These are phyloP conservation scores for Hozukius guyotensis DNA, from an alignment of 2,797 vertebrate genomes.

Conservation along the genomic window DNA sequence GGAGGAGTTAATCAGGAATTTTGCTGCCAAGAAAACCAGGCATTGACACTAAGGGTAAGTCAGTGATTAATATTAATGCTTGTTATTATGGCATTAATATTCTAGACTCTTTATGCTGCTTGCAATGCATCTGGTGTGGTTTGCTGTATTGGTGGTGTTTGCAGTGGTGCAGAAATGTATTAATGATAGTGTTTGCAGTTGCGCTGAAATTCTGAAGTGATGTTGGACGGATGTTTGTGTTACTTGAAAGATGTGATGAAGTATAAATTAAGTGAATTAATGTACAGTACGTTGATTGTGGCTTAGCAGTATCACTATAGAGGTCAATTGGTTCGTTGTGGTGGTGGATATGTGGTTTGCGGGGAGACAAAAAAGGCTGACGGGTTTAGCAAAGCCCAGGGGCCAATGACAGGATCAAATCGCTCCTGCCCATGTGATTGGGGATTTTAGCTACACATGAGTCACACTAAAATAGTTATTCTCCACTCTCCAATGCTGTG, in stretches of 20 bases:
- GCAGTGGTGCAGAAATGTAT: background rate
- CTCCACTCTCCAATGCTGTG: background rate
- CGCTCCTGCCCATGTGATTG: background rate
- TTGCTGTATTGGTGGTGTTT: background rate
- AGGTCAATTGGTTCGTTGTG: background rate
- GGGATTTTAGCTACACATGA: background rate
- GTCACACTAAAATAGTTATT: background rate
- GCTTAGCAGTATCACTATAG: background rate
- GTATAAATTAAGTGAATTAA: background rate
- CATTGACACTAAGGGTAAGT: background rate
- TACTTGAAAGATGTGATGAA: background rate
- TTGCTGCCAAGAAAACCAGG: background rate
- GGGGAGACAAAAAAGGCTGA: background rate
- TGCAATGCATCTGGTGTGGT: background rate
- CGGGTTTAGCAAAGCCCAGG: background rate
- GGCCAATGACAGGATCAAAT: background rate
- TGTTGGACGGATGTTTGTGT: background rate
- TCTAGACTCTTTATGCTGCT: background rate
- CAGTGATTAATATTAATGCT: background rate
- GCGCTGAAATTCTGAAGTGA: no score
- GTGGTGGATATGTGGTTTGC: background rate
- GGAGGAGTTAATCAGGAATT: background rate
- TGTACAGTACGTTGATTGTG: background rate
- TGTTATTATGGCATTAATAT: background rate
- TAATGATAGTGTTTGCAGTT: background rate